Conservation (phyloP, 2,797 vertebrate genomes). For the Lindbergichthys nudifrons region DNA sequence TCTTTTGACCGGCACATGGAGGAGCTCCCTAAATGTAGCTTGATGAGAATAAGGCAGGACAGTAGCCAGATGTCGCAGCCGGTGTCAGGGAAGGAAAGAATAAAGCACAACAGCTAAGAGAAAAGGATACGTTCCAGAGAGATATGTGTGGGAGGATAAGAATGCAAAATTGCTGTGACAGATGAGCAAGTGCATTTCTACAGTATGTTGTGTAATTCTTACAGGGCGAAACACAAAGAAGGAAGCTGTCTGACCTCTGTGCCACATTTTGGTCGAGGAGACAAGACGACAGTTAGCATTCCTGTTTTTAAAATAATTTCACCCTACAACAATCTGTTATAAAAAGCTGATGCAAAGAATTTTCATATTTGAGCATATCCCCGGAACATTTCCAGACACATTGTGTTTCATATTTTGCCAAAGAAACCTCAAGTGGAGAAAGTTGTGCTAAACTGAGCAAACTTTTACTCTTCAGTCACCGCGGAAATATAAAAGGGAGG, state of each 20-base stretch:
- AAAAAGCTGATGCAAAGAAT: slow-evolving; percentile 38
- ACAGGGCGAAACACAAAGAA: slow-evolving; percentile 14
- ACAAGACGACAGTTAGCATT: slow-evolving; percentile 9
- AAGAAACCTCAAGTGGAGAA: slow-evolving; percentile 69
- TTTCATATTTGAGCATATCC: slow-evolving; percentile 29
- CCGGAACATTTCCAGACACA: slow-evolving; percentile 54
- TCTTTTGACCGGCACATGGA: slow-evolving; percentile 17
- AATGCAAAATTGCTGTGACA: slow-evolving; percentile 56
- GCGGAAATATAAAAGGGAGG: slow-evolving; percentile 70
- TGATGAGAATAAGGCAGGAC: slow-evolving; percentile 54
- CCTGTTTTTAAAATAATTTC: slow-evolving; percentile 34
- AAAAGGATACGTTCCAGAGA: slow-evolving; percentile 60
- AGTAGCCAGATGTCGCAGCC: slow-evolving; percentile 67
- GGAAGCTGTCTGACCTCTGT: slow-evolving; percentile 19
- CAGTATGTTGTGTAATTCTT: slow-evolving; percentile 33
- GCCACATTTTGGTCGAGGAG: slow-evolving; percentile 13
- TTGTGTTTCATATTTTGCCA: slow-evolving; percentile 49
- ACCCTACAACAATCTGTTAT: slow-evolving; percentile 10
- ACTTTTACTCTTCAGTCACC: slow-evolving; percentile 74
- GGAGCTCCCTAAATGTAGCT: slow-evolving; percentile 42
- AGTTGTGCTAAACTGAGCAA: slow-evolving; percentile 73
- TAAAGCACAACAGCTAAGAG: slow-evolving; percentile 55
- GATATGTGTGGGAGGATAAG: slow-evolving; percentile 63
- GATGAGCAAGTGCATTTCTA: slow-evolving; percentile 53
- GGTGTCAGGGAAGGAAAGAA: slow-evolving; percentile 53